phyloP scores from a whole-genome alignment of 2,888 invertebrate species.

The Phymatocera aterrima region DNA sequence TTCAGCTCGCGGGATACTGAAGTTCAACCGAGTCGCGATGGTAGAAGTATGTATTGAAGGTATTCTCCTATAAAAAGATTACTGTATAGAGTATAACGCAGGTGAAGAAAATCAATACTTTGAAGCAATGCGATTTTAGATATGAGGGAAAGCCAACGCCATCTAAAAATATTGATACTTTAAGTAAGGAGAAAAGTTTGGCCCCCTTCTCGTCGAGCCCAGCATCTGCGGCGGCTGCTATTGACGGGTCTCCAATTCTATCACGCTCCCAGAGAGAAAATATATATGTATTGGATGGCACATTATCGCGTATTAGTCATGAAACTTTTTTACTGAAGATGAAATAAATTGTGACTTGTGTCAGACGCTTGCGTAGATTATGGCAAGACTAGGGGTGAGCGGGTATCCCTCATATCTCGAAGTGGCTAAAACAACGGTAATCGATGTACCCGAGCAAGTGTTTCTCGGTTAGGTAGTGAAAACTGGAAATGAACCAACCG shows the following conservation, averaged over 20 bases:
- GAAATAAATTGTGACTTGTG: constrained; percentile 62
- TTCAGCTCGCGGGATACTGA: background rate
- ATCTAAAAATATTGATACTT: constrained; percentile 71
- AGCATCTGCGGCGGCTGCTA: constrained; percentile 65
- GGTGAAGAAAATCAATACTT: constrained; percentile 34
- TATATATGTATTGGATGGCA: constrained; percentile 64
- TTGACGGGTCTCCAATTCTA: constrained; percentile 68
- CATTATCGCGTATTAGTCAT: constrained; percentile 69
- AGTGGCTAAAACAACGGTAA: background rate
- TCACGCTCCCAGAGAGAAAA: constrained; percentile 58
- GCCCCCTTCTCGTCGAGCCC: constrained; percentile 50
- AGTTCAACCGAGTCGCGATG: background rate
- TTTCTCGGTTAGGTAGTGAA: no score
- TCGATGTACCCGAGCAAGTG: background rate
- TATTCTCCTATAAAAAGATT: constrained; percentile 27
- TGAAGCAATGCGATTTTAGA: constrained; percentile 41
- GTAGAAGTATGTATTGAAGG: background rate
- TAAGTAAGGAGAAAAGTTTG: constrained; percentile 70
- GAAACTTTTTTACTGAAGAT: constrained; percentile 60
- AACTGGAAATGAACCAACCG: background rate
- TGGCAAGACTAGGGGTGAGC: background rate
- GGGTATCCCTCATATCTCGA: background rate
- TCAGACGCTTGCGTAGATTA: constrained; percentile 61
- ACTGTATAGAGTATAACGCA: background rate
- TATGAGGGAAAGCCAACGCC: constrained; percentile 57